Evolutionary conservation across 37 sponge, comb jelly and placozoan genomes (phyloP).

Genomic region (Cliona cf. orientalis): DNA sequence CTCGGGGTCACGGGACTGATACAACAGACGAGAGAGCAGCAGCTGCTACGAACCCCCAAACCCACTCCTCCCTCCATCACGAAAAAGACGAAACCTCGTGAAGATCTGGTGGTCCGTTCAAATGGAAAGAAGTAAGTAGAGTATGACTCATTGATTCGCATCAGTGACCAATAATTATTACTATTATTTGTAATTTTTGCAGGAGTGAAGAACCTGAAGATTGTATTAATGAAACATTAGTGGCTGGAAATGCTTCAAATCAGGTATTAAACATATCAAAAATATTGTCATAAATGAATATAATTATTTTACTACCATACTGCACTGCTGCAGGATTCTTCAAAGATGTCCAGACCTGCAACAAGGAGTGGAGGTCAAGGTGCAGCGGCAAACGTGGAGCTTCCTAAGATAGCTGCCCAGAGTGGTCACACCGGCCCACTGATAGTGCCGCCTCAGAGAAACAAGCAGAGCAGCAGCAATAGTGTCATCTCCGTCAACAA

Average conservation of each 20-base stretch:
- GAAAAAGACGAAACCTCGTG: slow-evolving; percentile 15
- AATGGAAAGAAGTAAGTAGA: slow-evolving; percentile 19
- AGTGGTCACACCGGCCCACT: neutral
- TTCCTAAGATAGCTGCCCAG: slow-evolving; percentile 5
- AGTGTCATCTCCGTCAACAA: slow-evolving; percentile 31
- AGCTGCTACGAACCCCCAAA: slow-evolving; percentile 11
- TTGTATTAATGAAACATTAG: too few species aligned
- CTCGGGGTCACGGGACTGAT: slow-evolving; percentile 44
- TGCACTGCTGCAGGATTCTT: neutral
- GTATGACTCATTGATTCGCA: too few species aligned
- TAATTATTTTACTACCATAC: too few species aligned
- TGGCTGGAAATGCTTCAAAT: too few species aligned
- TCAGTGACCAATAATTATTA: too few species aligned
- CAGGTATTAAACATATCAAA: too few species aligned
- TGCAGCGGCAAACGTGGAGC: slow-evolving; percentile 8
- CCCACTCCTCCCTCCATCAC: slow-evolving; percentile 49
- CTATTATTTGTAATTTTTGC: too few species aligned
- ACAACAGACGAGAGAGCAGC: neutral
- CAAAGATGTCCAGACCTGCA: neutral
- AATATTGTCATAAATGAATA: too few species aligned
- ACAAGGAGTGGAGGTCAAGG: neutral
- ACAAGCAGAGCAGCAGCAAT: neutral
- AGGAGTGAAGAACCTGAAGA: too few species aligned
- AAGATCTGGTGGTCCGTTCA: slow-evolving; percentile 19
- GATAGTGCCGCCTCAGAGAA: neutral